A percentile compares a stretch with the other conserved stretches of the same genome.
phyloP scores from a whole-genome alignment of 2,888 invertebrate species.

The Melanchra persicariae region DNA sequence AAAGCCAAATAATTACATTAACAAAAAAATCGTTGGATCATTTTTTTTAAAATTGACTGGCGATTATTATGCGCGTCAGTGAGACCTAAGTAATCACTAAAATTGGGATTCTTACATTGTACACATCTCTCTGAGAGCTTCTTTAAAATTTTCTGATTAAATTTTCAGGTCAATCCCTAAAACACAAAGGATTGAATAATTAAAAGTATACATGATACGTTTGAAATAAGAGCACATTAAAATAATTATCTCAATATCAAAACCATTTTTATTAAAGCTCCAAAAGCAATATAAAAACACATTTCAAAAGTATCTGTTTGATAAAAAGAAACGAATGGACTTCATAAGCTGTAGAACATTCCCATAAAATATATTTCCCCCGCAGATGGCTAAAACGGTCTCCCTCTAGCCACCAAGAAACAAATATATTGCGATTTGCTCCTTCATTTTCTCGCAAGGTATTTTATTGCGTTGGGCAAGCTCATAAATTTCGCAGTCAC shows the following conservation, averaged over 20 bases:
- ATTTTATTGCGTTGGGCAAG: conserved; percentile 90
- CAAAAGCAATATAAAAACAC: conserved; percentile 19
- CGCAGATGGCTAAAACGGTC: conserved; percentile 85
- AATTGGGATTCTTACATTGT: no score
- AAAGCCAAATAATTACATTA: not conserved
- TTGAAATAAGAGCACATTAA: not conserved
- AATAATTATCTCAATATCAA: not conserved
- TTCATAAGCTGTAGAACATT: conserved; percentile 76
- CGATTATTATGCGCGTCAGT: no score
- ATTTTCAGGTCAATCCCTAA: no score
- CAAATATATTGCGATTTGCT: conserved; percentile 90
- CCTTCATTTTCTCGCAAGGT: conserved; percentile 90
- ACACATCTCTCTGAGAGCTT: no score
- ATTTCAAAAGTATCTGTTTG: conserved; percentile 52
- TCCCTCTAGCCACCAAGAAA: conserved; percentile 87
- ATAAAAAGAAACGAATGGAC: conserved; percentile 75
- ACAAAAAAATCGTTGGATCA: no score
- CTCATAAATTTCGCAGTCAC: conserved; percentile 89
- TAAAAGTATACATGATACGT: no score
- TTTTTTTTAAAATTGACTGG: no score
- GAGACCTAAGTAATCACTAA: no score
- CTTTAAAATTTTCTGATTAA: no score
- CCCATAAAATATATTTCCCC: conserved; percentile 82
- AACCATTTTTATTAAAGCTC: conserved; percentile 1
- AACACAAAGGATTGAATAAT: no score